Evolutionary conservation across 2,113 vertebrate species (phyloP), one percentile per base, ranked within the genome.

Genomic region (Ciconia stormi): DNA sequence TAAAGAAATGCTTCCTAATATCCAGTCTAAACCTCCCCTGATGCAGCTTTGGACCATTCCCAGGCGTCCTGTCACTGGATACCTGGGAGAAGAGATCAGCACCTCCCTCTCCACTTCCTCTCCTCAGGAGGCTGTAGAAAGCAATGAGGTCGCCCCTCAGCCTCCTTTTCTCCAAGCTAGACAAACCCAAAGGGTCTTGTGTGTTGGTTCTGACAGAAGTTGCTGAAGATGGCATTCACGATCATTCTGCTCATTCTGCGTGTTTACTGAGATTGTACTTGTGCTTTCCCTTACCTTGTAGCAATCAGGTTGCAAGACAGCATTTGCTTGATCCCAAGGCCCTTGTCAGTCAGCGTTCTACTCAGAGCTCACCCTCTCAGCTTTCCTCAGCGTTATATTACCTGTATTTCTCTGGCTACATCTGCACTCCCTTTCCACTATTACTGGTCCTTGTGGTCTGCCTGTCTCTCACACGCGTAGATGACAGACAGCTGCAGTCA

Each of bases 51-150:
- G 46, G 86, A 47, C 40, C 23, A 63, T 21, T 88, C 17, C 42
- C 32, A 56, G 1, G 1, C 1, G 6, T 16, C 9, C 73, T 2
- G 1, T 7, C 25, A 21, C 44, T n/a, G 38, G 38, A 59, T 66
- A 8, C 23, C 19, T 1, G 25, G 29, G 29, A 86, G 14, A 40
- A 73, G 34, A 40, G 74, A 2, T 73, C 34, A n/a, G 23, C 23
- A 40, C 27, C 26, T 85, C 26, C 18, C 32, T 65, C 50, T 65
- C 49, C 12, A 23, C 23, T 12, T 63, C 9, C 7, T 4, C 38
- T 81, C 44, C 7, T 9, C 69, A 34, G 36, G 36, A 90, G 62
- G 50, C 61, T 66, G 13, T 6, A 65, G 25, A 46, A 22, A 83
- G 25, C 53, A 21, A 29, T 7, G 34, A 90, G 20, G 67, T 63